Evolutionary conservation across 2,888 invertebrate genomes (phyloP).

Genomic region (Mallateleia sp.): DNA sequence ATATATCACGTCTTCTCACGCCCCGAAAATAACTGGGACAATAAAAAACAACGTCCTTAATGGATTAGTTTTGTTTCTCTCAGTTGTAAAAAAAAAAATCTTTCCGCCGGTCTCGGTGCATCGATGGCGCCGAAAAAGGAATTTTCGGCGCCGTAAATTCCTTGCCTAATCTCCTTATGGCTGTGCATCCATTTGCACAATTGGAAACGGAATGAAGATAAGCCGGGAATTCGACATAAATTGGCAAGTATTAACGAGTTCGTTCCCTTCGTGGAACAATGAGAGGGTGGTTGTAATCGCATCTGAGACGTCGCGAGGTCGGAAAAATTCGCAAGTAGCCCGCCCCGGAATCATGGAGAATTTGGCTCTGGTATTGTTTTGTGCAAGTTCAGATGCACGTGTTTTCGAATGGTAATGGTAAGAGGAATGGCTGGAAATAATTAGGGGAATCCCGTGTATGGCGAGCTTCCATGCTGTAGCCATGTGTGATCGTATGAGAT

Average conservation of each 20-base stretch:
- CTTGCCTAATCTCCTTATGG: constrained; percentile 59
- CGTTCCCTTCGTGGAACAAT: constrained; percentile 22
- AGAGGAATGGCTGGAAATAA: constrained; percentile 78
- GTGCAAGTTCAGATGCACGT: constrained; percentile 13
- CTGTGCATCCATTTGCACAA: constrained; percentile 70
- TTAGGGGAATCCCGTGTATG: constrained; percentile 76
- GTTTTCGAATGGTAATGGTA: constrained; percentile 32
- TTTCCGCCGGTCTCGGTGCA: too few relatives aligned
- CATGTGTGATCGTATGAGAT: too few relatives aligned
- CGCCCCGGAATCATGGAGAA: too few relatives aligned
- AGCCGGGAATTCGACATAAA: constrained; percentile 73
- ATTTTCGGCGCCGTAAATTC: constrained; percentile 60
- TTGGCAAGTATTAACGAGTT: constrained; percentile 67
- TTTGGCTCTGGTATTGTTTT: not conserved
- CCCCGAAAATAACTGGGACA: not conserved
- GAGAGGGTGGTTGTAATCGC: constrained; percentile 55
- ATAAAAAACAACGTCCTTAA: not conserved
- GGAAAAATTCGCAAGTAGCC: constrained; percentile 48
- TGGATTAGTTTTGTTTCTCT: constrained; percentile 41
- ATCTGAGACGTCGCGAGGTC: constrained; percentile 48
- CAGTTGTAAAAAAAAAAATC: not conserved
- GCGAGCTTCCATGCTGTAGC: constrained; percentile 26
- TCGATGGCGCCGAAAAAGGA: constrained; percentile 42
- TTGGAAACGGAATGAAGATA: constrained; percentile 73
- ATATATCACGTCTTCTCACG: not conserved